Percentiles rank a stretch among this genome's conserved stretches.
Evolutionary conservation across 2,888 invertebrate genomes (phyloP).

Genomic region (Tetramorium bicarinatum): DNA sequence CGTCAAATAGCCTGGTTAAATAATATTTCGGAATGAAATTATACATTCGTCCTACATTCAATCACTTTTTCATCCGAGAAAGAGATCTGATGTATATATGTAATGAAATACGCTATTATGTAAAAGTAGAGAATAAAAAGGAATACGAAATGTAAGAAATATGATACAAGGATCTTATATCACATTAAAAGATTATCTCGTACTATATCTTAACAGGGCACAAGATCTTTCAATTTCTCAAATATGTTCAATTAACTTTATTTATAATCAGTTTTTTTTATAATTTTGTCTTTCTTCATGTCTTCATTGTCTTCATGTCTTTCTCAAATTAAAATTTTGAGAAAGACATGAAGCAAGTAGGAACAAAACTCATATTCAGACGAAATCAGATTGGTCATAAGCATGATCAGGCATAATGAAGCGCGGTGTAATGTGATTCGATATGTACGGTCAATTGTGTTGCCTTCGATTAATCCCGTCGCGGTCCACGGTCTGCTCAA

Average conservation of each 20-base stretch:
- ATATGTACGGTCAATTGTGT: slow-evolving; percentile 30
- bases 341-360: not conserved
- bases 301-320: no score
- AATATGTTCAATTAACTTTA: not conserved
- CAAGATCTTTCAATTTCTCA: not conserved
- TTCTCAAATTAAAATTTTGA: no score
- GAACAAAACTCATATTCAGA: not conserved
- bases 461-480: slow-evolving; percentile 42
- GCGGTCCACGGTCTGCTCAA: slow-evolving; percentile 37
- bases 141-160: not conserved
- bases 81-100: not conserved
- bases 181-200: not conserved
- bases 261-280: not conserved
- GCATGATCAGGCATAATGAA: slow-evolving; percentile 51
- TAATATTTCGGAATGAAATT: slow-evolving; percentile 3
- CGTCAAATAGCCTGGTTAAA: not conserved
- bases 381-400: slow-evolving; percentile 2
- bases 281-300: no score
- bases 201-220: not conserved
- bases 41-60: not conserved
- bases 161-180: not conserved
- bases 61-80: not conserved
- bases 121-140: not conserved
- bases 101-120: not conserved
- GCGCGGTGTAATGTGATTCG: slow-evolving; percentile 21